Evolutionary conservation across 2,888 invertebrate species (phyloP), one percentile per base, ranked within the genome.

Genomic region (Falcaria lacertinaria): DNA sequence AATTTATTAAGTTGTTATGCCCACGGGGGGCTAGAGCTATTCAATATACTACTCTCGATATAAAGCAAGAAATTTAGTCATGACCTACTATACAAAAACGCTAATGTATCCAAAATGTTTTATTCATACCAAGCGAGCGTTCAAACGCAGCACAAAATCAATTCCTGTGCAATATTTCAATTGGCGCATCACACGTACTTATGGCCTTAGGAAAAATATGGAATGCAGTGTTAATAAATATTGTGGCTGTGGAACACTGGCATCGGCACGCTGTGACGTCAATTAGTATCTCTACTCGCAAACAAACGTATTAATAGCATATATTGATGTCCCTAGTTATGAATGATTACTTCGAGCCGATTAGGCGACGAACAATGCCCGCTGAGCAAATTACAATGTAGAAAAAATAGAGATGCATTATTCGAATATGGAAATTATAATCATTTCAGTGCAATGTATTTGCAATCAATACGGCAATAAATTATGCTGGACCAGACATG

Each of bases 121-220:
- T 32, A 39, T 45, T 40, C 45, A 47, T 41, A 16, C 40, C 51
- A 33, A 56, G 49, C 40, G 15, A 47, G 36, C 37, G 17, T 60
- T 42, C 42, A 58, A 75, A 74, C 61, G 45, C 42, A 41, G 58
- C 71, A 60, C 47, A 52, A 54, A 52, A 63, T 57, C 52, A 54
- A 61, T 63, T 57, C 53, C 52, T 44, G 51, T 56, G 43, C 64
- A 61, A 72, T 82, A 84, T 82, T 73, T 84, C 80, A 83, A 74
- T 83, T 79, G 59, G 68, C 75, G 68, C 75, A 76, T 79, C 76
- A 76, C 66, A 65, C 76, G 75, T n/a, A n/a, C 77, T 79, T 77
- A 74, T 75, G 72, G 71, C 73, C 73, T 72, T 57, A 68, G 65
- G 72, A 81, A 82, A 83, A 83, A 80, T 84, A 81, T 78, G 64